Evolutionary conservation across 2,797 vertebrate genomes (phyloP).

Genomic region (Pogonophryne albipinna): DNA sequence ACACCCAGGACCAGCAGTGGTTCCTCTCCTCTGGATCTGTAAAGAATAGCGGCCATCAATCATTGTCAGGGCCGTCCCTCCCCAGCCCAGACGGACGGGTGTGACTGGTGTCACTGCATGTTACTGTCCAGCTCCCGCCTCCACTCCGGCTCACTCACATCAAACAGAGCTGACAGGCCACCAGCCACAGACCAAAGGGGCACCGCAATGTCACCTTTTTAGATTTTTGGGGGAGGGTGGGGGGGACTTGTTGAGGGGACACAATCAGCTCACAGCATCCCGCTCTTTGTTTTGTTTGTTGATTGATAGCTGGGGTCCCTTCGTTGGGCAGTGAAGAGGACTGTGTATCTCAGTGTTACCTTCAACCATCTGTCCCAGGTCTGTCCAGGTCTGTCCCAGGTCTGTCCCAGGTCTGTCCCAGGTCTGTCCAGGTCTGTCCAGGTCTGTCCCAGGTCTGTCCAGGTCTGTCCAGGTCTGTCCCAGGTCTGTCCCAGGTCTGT

Average conservation of each 20-base stretch:
- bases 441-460: no score
- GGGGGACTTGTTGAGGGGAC: slow-evolving; percentile 79
- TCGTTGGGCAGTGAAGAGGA: slow-evolving; percentile 64
- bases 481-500: no score
- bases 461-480: no score
- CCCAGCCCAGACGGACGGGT: slow-evolving; percentile 91
- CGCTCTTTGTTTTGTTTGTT: slow-evolving; percentile 79
- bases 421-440: no score
- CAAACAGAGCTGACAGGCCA: slow-evolving; percentile 96
- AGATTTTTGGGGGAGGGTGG: slow-evolving; percentile 70
- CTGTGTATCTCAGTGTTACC: slow-evolving; percentile 35
- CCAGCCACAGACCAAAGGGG: slow-evolving; percentile 90
- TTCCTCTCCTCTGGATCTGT: slow-evolving; percentile 84
- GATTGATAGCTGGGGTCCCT: slow-evolving; percentile 78
- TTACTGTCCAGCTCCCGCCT: slow-evolving; percentile 95
- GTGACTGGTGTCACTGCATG: slow-evolving; percentile 95
- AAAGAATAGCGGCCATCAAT: slow-evolving; percentile 96
- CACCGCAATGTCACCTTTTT: slow-evolving; percentile 95
- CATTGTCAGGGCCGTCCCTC: slow-evolving; percentile 94
- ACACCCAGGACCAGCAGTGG: slow-evolving; percentile 37
- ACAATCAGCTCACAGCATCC: slow-evolving; percentile 72
- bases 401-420: no score
- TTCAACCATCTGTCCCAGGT: slow-evolving; percentile 26
- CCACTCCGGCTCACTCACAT: slow-evolving; percentile 87
- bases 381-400: not conserved